These are phyloP conservation scores for Hipparchia sbordonii DNA, from an alignment of 2,888 invertebrate genomes.

Conservation along the genomic window DNA sequence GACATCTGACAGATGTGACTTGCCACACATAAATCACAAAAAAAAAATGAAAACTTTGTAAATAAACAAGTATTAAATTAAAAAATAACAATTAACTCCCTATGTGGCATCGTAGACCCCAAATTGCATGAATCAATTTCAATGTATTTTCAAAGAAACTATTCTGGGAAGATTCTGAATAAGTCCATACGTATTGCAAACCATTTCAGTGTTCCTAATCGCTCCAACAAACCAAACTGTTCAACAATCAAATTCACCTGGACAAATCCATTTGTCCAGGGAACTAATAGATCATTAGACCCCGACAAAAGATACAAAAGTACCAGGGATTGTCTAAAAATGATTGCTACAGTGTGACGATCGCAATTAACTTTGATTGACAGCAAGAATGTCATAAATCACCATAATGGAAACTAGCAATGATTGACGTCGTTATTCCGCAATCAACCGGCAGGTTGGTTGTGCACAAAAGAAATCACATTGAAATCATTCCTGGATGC, in stretches of 20 bases:
- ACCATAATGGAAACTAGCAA: no score
- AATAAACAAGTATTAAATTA: not conserved
- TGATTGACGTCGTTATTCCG: no score
- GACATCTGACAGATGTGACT: conserved; percentile 3
- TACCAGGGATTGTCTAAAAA: not conserved
- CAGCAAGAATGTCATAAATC: no score
- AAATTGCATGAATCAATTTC: conserved; percentile 5
- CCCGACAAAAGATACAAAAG: not conserved
- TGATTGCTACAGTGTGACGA: no score
- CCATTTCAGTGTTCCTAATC: no score
- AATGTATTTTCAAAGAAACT: not conserved
- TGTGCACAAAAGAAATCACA: not conserved
- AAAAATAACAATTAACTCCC: not conserved
- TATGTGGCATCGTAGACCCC: conserved; percentile 4
- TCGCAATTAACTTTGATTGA: no score
- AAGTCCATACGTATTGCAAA: not conserved
- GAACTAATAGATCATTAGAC: not conserved
- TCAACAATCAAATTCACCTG: no score
- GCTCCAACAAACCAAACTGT: no score
- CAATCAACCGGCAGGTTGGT: not conserved
- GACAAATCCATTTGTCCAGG: no score
- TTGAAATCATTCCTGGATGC: not conserved
- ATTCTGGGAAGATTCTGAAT: not conserved
- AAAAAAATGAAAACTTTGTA: not conserved
- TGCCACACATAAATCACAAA: not conserved